These are phyloP conservation scores for Lepisosteus osseus DNA, from an alignment of 2,113 vertebrate species.

Conservation along the genomic window DNA sequence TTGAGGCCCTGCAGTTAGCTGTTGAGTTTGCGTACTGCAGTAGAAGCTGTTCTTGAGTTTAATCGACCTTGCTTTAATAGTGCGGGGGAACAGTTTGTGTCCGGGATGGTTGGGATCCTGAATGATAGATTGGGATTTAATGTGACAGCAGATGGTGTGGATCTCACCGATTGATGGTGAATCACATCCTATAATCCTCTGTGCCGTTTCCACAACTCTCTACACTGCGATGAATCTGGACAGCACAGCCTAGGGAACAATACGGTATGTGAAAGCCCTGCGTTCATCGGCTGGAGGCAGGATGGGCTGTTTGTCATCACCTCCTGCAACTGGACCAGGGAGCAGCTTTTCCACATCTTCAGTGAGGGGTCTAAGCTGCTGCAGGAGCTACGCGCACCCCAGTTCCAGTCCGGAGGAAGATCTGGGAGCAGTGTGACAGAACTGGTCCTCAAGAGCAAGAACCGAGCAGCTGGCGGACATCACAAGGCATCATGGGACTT, in stretches of 20 bases:
- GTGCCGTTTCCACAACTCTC: conserved; percentile 4
- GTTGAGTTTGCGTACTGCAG: too few species aligned
- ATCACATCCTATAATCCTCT: conserved; percentile 74
- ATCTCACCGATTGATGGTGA: too few species aligned
- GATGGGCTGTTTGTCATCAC: conserved; percentile 84
- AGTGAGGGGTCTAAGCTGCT: conserved; percentile 75
- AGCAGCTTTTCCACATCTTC: conserved; percentile 77
- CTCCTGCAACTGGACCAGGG: conserved; percentile 95
- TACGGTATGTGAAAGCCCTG: conserved; percentile 74
- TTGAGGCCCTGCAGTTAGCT: too few species aligned
- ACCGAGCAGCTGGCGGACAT: conserved; percentile 29
- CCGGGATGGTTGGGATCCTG: too few species aligned
- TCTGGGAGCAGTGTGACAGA: conserved; percentile 82
- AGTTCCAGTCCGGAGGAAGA: conserved; percentile 88
- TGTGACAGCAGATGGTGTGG: too few species aligned
- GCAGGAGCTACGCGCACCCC: conserved; percentile 84
- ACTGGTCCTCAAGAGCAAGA: conserved; percentile 77
- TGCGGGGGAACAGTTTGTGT: too few species aligned
- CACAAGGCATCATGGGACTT: not conserved
- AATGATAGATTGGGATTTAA: too few species aligned
- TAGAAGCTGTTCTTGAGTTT: too few species aligned
- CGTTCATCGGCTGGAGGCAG: conserved; percentile 55
- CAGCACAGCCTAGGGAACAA: conserved; percentile 57
- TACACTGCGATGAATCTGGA: conserved; percentile 76
- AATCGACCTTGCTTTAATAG: too few species aligned